Conservation (phyloP, 2,797 vertebrate genomes). For the Macrochelys suwanniensis region DNA sequence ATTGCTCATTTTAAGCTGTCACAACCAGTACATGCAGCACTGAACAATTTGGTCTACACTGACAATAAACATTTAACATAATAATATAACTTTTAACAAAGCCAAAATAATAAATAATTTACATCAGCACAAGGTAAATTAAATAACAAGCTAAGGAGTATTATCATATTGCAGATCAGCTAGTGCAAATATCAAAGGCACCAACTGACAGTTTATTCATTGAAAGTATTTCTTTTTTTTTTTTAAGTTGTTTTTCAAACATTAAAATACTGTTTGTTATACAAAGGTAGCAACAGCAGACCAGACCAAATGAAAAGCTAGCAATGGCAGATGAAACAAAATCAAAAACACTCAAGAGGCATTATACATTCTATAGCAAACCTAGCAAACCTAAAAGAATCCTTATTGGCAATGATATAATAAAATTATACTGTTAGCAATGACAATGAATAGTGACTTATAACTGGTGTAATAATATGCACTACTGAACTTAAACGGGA, state of each 20-base stretch:
- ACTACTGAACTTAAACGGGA: neutral
- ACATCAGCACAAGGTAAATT: neutral
- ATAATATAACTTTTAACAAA: neutral
- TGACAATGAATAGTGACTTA: neutral
- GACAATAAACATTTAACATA: neutral
- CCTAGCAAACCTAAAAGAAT: neutral
- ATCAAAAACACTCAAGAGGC: neutral
- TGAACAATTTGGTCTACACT: neutral
- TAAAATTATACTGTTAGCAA: neutral
- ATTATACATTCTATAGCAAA: neutral
- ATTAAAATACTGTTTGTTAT: neutral
- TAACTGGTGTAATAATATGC: neutral
- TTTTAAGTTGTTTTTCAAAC: neutral
- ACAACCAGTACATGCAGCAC: neutral
- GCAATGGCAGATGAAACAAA: neutral
- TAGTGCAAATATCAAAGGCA: neutral
- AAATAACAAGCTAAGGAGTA: neutral
- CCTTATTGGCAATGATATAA: neutral
- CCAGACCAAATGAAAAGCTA: neutral
- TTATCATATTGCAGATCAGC: neutral
- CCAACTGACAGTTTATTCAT: neutral
- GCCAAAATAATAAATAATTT: neutral
- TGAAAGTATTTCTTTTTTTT: neutral
- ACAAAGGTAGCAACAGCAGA: neutral
- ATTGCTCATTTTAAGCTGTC: neutral